Evolutionary conservation across 2,113 vertebrate species (phyloP), one percentile per base, ranked within the genome.

Genomic region (Himantopus leucocephalus): DNA sequence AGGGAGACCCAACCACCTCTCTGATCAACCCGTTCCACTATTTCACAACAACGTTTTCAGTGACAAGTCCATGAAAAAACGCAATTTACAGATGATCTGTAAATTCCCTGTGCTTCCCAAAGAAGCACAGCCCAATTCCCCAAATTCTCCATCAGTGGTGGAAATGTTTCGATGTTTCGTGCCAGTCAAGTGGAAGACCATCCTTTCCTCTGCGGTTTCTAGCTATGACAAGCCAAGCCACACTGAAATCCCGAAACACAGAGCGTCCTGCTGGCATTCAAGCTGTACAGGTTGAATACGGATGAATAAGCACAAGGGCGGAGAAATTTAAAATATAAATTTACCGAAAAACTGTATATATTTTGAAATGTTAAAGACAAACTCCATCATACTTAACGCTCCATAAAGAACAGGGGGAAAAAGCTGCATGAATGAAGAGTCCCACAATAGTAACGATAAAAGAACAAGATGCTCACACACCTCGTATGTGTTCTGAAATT

Each of bases 291-390:
- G 18, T 8, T 55, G 53, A 34, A 43, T 41, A 45, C 0, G 32
- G 35, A 87, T 17, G 12, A 74, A 75, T n/a, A 72, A 85, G 23
- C 15, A 17, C 1, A 13, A 24, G 8, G 4, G 7, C 52, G 30
- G 24, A 73, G 4, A 91, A 37, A 84, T 21, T 32, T 32, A 58
- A 73, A 79, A 56, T 6, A 66, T 2, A 47, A 23, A 50, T 5
- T 6, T 8, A 81, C 2, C 4, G 43, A 60, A 78, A 68, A 9
- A 8, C 3, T 6, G 1, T 14, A 3, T 15, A 5, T 48, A 39
- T 71, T 80, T 48, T n/a, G 0, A 3, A 77, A 72, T 18, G 3
- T 32, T 66, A 66, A 47, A 72, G 34, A 62, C 30, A n/a, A 91
- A 81, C 4, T 60, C 45, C 23, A 45, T 32, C 13, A 53, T 6